Base-by-base conservation (phyloP, 2,888 invertebrate species). In the Arenicola marina region DNA sequence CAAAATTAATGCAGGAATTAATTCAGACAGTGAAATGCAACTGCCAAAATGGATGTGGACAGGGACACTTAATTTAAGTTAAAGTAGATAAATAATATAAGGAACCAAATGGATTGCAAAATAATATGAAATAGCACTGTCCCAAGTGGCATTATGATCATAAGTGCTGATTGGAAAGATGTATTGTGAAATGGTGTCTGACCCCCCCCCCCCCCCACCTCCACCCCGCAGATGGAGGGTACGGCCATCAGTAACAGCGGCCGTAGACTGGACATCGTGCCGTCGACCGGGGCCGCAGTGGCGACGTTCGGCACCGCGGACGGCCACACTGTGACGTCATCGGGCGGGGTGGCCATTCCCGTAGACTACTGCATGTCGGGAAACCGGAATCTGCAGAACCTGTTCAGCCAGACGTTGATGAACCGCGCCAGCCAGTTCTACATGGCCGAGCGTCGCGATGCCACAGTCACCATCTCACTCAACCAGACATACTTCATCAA, bases 391-490 rank as follows among this genome's bases (percentile, higher is more conserved):
- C 31, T 53, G 15, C 18, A 11, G 31, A 15, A 46, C 2, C 26
- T 60, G 51, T 60, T 60, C 44, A 54, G 54, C 32, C 53, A 60
- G 54, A 29, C 43, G 4, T 43, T 60, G 2, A 24, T 28, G 21
- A 1, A 26, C 15, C 18, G n/a, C 15, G 33, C 24, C 31, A 43
- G n/a, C 3, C 54, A 60, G 28, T 38, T 11, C 0, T 54, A 21
- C 32, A 43, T 43, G 66, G 69, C 68, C 0, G 32, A 56, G 2
- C 21, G 51, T 0, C 32, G 63, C 3, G 18, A 62, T 4, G 58
- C 74, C 2, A 73, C 68, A 1, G 32, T 76, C 0, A 73, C 72
- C 21, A 62, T 76, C 11, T 57, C 59, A 1, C 59, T 75, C 11
- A 15, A 61, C 63, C 43, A 51, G 62, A 21, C 62, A 15, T 59